These are phyloP conservation scores for Orius laevigatus DNA, from an alignment of 1,140 invertebrate species.

Conservation along the genomic window DNA sequence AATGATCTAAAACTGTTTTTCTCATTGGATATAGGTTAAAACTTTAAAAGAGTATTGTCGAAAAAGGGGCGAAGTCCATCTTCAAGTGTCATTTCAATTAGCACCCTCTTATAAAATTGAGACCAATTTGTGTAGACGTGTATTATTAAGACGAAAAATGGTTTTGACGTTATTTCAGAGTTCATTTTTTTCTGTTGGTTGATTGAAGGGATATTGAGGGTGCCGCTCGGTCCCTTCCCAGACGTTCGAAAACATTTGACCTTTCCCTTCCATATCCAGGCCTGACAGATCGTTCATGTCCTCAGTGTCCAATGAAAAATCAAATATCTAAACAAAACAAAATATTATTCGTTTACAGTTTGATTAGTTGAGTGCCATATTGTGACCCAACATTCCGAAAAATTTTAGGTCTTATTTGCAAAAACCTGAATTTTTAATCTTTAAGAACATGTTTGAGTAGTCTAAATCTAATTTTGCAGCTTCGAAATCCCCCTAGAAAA, in stretches of 20 bases:
- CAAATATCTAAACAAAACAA: conserved; percentile 27
- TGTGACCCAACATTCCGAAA: not conserved
- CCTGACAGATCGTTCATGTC: conserved; percentile 31
- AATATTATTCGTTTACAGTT: too few species aligned
- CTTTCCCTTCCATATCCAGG: conserved; percentile 33
- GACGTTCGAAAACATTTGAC: conserved; percentile 27
- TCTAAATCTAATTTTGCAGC: not conserved
- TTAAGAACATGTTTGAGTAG: not conserved
- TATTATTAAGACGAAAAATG: too few species aligned
- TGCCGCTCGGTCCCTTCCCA: conserved; percentile 1
- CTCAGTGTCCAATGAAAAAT: conserved; percentile 33
- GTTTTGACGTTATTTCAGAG: too few species aligned
- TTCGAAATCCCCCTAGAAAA: not conserved
- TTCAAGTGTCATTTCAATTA: too few species aligned
- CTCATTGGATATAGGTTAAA: too few species aligned
- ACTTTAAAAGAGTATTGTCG: too few species aligned
- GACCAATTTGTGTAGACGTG: too few species aligned
- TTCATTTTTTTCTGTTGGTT: too few species aligned
- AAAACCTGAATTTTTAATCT: not conserved
- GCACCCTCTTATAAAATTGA: too few species aligned
- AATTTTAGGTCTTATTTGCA: not conserved
- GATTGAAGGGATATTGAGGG: not conserved
- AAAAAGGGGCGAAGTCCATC: too few species aligned
- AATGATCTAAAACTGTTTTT: too few species aligned
- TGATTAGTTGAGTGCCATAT: not conserved